These are phyloP conservation scores for Muschampia plurimacula DNA, from an alignment of 2,888 invertebrate genomes.

Conservation along the genomic window DNA sequence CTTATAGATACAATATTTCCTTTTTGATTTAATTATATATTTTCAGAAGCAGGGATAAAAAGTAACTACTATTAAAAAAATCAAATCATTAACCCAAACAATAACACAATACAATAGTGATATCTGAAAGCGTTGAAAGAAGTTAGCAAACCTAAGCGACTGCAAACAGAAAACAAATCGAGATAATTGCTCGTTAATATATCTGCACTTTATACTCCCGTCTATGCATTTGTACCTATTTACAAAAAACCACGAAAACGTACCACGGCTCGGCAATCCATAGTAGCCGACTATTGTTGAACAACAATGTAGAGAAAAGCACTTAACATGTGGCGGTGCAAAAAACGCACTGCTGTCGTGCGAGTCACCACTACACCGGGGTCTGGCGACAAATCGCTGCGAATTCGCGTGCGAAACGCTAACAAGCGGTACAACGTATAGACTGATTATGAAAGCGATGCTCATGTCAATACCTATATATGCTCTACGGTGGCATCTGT, in stretches of 20 bases:
- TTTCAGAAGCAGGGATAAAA: too few species aligned
- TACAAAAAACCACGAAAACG: conserved; percentile 58
- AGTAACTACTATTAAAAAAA: too few species aligned
- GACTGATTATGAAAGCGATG: conserved; percentile 72
- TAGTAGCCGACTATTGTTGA: conserved; percentile 56
- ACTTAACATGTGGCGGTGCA: conserved; percentile 52
- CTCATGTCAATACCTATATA: conserved; percentile 77
- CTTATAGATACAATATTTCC: too few species aligned
- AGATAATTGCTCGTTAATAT: conserved; percentile 27
- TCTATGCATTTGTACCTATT: background rate
- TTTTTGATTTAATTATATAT: too few species aligned
- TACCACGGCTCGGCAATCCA: conserved; percentile 77
- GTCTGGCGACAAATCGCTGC: conserved; percentile 31
- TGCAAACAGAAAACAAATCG: conserved; percentile 16
- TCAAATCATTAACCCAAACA: background rate
- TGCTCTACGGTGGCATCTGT: conserved; percentile 56
- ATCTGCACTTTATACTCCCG: conserved; percentile 14
- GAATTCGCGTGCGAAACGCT: conserved; percentile 37
- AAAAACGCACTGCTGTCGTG: conserved; percentile 59
- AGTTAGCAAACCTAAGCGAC: background rate
- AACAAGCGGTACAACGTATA: conserved; percentile 46
- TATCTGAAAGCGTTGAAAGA: conserved; percentile 15
- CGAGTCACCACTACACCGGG: conserved; percentile 47
- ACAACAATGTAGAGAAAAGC: conserved; percentile 74
- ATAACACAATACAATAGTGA: conserved; percentile 13